Evolutionary conservation across 2,113 vertebrate genomes (phyloP), one percentile per base, ranked within the genome.

Genomic region (Cathartes aura): DNA sequence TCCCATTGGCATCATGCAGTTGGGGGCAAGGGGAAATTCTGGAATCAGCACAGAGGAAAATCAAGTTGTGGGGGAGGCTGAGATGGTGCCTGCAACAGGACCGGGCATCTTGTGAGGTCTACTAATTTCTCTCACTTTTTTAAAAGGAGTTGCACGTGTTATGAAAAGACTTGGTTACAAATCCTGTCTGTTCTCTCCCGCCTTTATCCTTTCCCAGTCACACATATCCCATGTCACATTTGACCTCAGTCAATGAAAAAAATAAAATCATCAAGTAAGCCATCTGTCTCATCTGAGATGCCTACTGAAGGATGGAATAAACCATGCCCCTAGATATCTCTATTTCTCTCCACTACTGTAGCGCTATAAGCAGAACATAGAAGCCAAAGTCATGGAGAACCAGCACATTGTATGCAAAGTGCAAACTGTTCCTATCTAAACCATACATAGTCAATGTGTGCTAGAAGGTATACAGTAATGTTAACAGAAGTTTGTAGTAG

Each of bases 1-100:
- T 19, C 15, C 34, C 30, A 5, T 30, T 30, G 10, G 12, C 45
- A 38, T 21, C 20, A 15, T 2, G 10, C 8, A 38, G 2, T 0
- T 68, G n/a, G 7, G 22, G 8, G 11, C 5, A 22, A 82, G 22
- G 12, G 27, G 32, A 84, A 60, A 85, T 72, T 95, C 66, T 85
- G 40, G 26, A 82, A 86, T 12, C 9, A 67, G 29, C 38, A 50
- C 9, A 84, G 55, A 74, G 24, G 27, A 82, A 63, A 90, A 86
- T 59, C 43, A 80, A 3, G 8, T 3, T 63, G 10, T 34, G 9
- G 16, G 2, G 56, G 47, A 80, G 29, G 38, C 26, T 79, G 62
- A 42, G 43, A 56, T 53, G 42, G 34, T 60, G 43, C n/a, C 47
- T 58, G 32, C n/a, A 38, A 29, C 32, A 89, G 29, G 38, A 53